Conservation (phyloP, 2,113 vertebrate species). For the Crotophaga sulcirostris region DNA sequence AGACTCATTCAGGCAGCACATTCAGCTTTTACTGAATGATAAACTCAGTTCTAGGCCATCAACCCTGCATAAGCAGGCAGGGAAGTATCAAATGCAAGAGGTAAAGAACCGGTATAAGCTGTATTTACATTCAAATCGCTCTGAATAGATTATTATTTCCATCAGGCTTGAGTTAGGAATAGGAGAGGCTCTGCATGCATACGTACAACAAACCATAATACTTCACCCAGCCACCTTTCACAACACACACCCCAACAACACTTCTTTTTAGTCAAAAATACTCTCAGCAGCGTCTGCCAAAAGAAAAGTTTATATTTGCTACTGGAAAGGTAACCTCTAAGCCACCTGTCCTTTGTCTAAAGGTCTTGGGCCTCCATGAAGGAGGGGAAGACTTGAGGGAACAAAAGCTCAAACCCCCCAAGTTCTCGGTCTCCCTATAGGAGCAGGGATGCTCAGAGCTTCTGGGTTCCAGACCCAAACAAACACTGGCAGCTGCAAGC, state of each 20-base stretch:
- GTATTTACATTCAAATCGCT: not conserved
- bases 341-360: not conserved
- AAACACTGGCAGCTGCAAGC: not conserved
- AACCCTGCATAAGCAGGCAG: not conserved
- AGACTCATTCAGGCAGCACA: not conserved
- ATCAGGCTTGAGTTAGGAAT: not conserved
- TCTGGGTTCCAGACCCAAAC: not conserved
- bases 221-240: not conserved
- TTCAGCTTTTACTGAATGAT: not conserved
- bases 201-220: not conserved
- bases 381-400: not conserved
- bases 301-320: not conserved
- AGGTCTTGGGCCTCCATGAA: not conserved
- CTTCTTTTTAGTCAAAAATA: not conserved
- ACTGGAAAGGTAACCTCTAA: not conserved
- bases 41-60: not conserved
- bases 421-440: not conserved
- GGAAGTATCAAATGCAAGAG: not conserved
- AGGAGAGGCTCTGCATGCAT: not conserved
- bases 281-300: not conserved
- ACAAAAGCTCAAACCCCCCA: not conserved
- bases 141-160: not conserved
- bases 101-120: rapidly evolving
- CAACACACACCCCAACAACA: not conserved
- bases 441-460: not conserved